Evolutionary conservation across 2,113 vertebrate genomes (phyloP).

Genomic region (Meriones unguiculatus): DNA sequence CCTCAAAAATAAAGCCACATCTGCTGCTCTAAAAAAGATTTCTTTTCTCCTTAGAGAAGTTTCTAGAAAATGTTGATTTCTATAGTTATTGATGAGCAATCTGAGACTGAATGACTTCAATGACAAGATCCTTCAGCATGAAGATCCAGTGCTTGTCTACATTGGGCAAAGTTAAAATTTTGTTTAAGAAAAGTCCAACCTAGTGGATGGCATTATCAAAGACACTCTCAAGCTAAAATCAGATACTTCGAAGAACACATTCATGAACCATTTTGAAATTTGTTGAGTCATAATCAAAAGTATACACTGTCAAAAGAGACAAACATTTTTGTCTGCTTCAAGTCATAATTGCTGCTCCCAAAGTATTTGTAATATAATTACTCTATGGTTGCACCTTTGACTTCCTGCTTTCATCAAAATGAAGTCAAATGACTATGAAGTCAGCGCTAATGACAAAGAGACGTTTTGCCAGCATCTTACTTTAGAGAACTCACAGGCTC

Average conservation of each 20-base stretch:
- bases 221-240: background rate
- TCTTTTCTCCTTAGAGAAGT: background rate
- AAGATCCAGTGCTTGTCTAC: constrained; percentile 20
- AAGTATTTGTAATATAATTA: background rate
- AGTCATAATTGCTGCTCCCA: background rate
- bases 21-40: background rate
- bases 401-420: background rate
- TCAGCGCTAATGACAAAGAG: background rate
- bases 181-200: constrained; percentile 1
- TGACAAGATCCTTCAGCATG: constrained; percentile 31
- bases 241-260: background rate
- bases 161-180: constrained; percentile 24
- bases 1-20: background rate
- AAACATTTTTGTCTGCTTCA: background rate
- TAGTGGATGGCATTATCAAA: background rate
- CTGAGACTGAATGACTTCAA: constrained; percentile 61
- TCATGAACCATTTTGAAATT: background rate
- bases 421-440: background rate
- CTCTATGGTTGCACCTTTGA: background rate
- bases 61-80: background rate
- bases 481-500: background rate
- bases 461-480: background rate
- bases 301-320: background rate
- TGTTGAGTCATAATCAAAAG: constrained; percentile 5
- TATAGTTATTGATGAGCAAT: constrained; percentile 28